phyloP scores from a whole-genome alignment of 2,113 vertebrate species.

The Sporophila hypoxantha region DNA sequence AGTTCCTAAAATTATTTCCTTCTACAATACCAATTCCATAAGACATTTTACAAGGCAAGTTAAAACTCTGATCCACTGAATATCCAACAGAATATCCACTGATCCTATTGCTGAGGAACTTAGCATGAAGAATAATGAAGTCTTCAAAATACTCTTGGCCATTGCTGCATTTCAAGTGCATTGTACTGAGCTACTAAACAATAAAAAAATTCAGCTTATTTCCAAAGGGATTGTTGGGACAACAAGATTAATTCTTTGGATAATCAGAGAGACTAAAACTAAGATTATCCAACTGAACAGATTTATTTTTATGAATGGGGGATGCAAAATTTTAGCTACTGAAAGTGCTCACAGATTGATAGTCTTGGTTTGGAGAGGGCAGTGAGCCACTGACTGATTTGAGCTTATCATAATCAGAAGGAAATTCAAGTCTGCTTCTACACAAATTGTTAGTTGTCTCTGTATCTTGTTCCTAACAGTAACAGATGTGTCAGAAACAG shows the following conservation, averaged over 20 bases:
- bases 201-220: not conserved
- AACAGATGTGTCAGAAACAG: not conserved
- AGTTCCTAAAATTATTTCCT: not conserved
- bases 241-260: not conserved
- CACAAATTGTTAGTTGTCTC: not conserved
- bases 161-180: not conserved
- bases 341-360: not conserved
- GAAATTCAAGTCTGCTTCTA: not conserved
- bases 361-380: not conserved
- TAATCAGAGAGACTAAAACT: not conserved
- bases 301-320: not conserved
- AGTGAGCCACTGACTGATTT: not conserved
- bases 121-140: not conserved
- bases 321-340: not conserved
- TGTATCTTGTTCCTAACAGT: not conserved
- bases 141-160: not conserved
- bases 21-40: not conserved
- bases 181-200: not conserved
- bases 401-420: not conserved
- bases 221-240: not conserved
- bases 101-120: not conserved
- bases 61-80: not conserved
- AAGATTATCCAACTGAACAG: not conserved
- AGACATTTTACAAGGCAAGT: not conserved
- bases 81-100: not conserved